Percentiles rank a stretch among this genome's conserved stretches.
Conservation (phyloP, 2,113 vertebrate species). For the Anolis carolinensis region DNA sequence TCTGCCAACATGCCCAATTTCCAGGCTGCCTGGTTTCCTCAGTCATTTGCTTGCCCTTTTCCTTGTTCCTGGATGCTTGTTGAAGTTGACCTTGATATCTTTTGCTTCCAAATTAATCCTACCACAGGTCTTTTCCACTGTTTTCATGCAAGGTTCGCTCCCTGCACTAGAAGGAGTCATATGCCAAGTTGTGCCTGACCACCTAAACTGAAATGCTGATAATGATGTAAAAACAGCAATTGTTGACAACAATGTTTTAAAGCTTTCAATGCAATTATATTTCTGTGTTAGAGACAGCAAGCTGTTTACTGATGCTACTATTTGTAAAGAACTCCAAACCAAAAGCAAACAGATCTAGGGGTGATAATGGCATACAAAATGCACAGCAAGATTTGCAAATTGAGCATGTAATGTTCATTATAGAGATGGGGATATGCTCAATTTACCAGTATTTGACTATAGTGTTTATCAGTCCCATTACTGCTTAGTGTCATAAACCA, state of each 20-base stretch:
- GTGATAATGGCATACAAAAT: too few species aligned
- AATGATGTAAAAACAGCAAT: background rate
- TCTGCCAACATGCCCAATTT: background rate
- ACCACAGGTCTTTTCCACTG: background rate
- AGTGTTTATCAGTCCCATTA: background rate
- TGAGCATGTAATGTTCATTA: too few species aligned
- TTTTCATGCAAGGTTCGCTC: background rate
- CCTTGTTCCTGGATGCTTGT: background rate
- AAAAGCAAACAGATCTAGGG: too few species aligned
- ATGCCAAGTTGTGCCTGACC: background rate
- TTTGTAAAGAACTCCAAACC: too few species aligned
- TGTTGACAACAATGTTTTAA: background rate
- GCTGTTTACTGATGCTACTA: too few species aligned
- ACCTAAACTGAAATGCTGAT: background rate
- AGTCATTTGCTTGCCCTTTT: background rate
- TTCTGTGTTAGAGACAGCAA: too few species aligned
- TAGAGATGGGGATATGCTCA: too few species aligned
- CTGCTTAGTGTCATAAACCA: background rate
- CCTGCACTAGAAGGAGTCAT: background rate
- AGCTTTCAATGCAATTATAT: too few species aligned
- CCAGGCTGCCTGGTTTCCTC: background rate
- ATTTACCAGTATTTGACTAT: background rate
- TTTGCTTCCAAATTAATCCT: background rate
- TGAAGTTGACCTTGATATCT: background rate
- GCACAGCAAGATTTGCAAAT: too few species aligned